Evolutionary conservation across 2,797 vertebrate genomes (phyloP).

Genomic region (Syndactyla subalaris): DNA sequence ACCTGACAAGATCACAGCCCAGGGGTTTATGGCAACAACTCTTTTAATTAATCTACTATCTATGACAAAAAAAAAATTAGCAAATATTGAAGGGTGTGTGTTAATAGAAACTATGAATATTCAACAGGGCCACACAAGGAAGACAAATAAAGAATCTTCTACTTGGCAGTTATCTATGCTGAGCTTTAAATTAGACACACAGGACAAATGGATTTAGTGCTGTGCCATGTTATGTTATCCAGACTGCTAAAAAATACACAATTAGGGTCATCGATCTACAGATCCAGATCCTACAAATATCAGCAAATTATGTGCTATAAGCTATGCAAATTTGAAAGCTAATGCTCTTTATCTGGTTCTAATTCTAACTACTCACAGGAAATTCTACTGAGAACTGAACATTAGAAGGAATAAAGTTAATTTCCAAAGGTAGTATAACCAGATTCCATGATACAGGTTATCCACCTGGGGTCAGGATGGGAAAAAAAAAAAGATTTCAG

Average conservation of each 20-base stretch:
- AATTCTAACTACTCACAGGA: not conserved
- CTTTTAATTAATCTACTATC: not conserved
- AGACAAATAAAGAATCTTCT: not conserved
- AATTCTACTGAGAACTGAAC: not conserved
- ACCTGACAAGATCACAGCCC: conserved; percentile 7
- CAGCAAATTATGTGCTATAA: conserved; percentile 27
- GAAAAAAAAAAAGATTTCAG: not conserved
- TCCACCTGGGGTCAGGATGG: not conserved
- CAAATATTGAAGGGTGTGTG: not conserved
- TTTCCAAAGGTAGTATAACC: not conserved
- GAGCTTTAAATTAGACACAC: conserved; percentile 32
- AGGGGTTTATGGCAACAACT: not conserved
- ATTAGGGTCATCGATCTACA: conserved; percentile 20
- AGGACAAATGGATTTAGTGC: conserved; percentile 5
- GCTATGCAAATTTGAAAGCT: conserved; percentile 10
- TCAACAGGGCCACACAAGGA: not conserved
- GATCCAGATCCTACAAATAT: conserved; percentile 32
- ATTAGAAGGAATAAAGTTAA: not conserved
- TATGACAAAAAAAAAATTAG: not conserved
- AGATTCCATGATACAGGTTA: not conserved
- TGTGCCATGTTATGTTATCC: conserved; percentile 5
- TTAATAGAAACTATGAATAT: conserved; percentile 1
- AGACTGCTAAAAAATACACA: conserved; percentile 6
- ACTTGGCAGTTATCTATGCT: not conserved
- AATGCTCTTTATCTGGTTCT: conserved; percentile 28